Conservation (phyloP, 2,888 invertebrate genomes). For the Nasonia oneida region DNA sequence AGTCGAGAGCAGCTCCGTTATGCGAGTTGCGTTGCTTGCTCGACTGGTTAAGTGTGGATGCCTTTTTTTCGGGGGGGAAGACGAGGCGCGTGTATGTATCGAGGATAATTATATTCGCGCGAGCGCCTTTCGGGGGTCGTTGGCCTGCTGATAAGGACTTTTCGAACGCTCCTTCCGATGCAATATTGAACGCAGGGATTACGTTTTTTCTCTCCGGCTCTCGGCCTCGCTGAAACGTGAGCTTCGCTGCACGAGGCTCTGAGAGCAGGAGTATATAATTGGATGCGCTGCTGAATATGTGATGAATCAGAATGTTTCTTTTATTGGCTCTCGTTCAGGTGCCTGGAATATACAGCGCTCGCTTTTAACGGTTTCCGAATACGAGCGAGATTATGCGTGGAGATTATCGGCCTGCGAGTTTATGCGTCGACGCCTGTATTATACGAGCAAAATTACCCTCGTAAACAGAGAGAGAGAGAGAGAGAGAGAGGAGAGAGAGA, state of each 20-base stretch:
- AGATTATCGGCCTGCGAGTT: too few relatives aligned
- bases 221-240: not conserved
- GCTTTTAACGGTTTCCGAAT: not conserved
- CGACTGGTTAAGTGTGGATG: not conserved
- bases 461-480: too few relatives aligned
- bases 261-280: not conserved
- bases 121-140: not conserved
- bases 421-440: not conserved
- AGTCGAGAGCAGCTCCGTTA: slow-evolving; percentile 11
- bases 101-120: slow-evolving; percentile 1
- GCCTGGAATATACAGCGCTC: not conserved
- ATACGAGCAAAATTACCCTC: too few relatives aligned
- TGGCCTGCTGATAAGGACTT: slow-evolving; percentile 9
- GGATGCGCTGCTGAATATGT: slow-evolving; percentile 2
- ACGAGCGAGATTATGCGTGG: too few relatives aligned
- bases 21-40: slow-evolving; percentile 9
- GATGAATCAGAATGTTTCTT: slow-evolving; percentile 4
- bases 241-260: not conserved
- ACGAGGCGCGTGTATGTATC: not conserved
- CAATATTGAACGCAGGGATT: not conserved
- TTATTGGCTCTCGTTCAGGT: not conserved
- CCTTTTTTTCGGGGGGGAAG: not conserved
- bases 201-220: not conserved
- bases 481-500: too few relatives aligned
- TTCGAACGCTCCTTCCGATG: not conserved